Conservation (phyloP, 2,888 invertebrate genomes). For the Oscheius onirici region DNA sequence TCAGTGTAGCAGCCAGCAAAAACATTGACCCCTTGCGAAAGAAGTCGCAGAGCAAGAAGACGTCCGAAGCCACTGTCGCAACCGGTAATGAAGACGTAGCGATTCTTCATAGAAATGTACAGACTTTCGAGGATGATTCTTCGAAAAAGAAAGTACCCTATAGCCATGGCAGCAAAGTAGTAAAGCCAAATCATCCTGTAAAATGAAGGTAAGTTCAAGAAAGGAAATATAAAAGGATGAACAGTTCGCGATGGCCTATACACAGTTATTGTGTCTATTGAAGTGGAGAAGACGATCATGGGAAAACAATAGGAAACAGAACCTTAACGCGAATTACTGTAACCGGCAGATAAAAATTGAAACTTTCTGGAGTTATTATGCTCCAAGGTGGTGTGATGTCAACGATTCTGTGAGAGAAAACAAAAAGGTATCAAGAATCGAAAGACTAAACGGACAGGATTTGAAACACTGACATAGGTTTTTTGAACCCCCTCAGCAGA, state of each 20-base stretch:
- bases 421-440: not conserved
- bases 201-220: not conserved
- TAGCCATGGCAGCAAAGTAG: slow-evolving; percentile 20
- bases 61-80: slow-evolving; percentile 71
- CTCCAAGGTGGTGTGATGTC: too few species aligned
- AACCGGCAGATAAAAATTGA: too few species aligned
- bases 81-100: slow-evolving; percentile 53
- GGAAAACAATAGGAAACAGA: slow-evolving; percentile 1
- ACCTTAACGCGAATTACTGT: too few species aligned
- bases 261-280: not conserved
- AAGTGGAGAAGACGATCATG: not conserved
- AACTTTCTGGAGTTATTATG: too few species aligned
- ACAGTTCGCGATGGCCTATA: not conserved
- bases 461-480: too few species aligned
- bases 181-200: slow-evolving; percentile 25
- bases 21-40: slow-evolving; percentile 81
- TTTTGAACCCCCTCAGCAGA: too few species aligned
- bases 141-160: slow-evolving; percentile 44
- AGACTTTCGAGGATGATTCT: slow-evolving; percentile 48
- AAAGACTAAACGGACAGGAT: not conserved
- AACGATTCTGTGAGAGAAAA: too few species aligned
- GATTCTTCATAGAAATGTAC: slow-evolving; percentile 37
- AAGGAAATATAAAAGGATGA: not conserved
- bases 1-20: slow-evolving; percentile 80
- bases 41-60: slow-evolving; percentile 65